Evolutionary conservation across 2,797 vertebrate species (phyloP).

Genomic region (Picus viridis): DNA sequence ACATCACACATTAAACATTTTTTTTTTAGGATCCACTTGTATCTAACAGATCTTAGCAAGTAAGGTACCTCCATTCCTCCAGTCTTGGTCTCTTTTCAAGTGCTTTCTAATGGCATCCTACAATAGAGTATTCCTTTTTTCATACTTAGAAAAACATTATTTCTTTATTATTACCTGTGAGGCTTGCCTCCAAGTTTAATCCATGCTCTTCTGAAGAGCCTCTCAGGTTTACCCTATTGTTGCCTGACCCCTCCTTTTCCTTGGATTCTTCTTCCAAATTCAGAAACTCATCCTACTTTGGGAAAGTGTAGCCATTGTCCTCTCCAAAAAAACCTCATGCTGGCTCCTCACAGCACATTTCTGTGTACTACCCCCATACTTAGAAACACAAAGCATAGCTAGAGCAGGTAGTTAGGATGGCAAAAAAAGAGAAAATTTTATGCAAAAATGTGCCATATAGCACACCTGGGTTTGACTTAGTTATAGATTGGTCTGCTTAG

Average conservation of each 20-base stretch:
- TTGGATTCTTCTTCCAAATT: neutral
- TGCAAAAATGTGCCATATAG: neutral
- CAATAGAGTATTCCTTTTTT: neutral
- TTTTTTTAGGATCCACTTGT: neutral
- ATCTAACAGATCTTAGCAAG: neutral
- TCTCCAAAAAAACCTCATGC: fast-evolving
- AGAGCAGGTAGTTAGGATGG: neutral
- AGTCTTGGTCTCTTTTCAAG: neutral
- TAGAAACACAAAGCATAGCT: neutral
- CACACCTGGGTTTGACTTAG: neutral
- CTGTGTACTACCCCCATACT: neutral
- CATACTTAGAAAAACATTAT: neutral
- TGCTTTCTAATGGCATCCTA: neutral
- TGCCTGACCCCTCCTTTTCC: neutral
- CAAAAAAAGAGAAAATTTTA: neutral
- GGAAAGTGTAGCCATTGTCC: neutral
- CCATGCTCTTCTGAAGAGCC: neutral
- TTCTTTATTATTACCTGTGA: neutral
- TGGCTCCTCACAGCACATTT: neutral
- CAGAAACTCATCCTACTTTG: neutral
- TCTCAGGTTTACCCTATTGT: neutral
- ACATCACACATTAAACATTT: neutral
- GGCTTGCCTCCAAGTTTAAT: neutral
- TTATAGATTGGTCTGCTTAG: neutral
- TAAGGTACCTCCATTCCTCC: neutral